Conservation (phyloP, 2,797 vertebrate genomes). For the Thalassophryne amazonica region DNA sequence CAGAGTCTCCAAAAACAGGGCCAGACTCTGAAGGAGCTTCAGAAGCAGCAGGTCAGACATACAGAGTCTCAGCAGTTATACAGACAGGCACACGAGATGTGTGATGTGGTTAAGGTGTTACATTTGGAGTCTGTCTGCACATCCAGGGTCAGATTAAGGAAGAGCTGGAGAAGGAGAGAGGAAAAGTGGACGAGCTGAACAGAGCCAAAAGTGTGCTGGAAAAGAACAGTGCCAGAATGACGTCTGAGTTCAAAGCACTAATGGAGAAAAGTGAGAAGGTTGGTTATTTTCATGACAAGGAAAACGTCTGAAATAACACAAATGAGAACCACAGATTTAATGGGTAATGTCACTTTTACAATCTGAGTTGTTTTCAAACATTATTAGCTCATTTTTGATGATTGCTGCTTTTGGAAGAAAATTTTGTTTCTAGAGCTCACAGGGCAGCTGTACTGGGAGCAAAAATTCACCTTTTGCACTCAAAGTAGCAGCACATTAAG, state of each 20-base stretch:
- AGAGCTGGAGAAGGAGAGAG: constrained; percentile 85
- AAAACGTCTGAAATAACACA: too few relatives aligned
- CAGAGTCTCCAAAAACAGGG: constrained; percentile 81
- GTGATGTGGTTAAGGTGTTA: background rate
- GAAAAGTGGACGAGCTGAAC: constrained; percentile 81
- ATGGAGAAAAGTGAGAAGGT: constrained; percentile 89
- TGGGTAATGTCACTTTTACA: too few relatives aligned
- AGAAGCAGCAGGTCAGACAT: constrained; percentile 84
- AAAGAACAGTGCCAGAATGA: constrained; percentile 78
- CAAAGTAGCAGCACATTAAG: too few relatives aligned
- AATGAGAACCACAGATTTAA: too few relatives aligned
- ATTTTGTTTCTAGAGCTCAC: too few relatives aligned
- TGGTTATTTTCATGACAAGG: constrained; percentile 8
- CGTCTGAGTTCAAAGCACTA: constrained; percentile 80
- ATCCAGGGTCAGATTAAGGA: constrained; percentile 82
- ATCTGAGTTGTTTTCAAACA: too few relatives aligned
- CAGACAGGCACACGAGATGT: background rate
- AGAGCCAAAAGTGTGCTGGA: constrained; percentile 82
- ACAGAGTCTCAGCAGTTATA: background rate
- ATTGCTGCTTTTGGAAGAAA: too few relatives aligned
- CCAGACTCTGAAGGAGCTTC: constrained; percentile 77
- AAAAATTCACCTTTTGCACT: too few relatives aligned
- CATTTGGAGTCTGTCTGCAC: background rate
- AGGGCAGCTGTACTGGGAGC: too few relatives aligned
- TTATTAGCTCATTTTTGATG: too few relatives aligned